phyloP scores from a whole-genome alignment of 2,797 vertebrate genomes.

The Rhinogobio ventralis region DNA sequence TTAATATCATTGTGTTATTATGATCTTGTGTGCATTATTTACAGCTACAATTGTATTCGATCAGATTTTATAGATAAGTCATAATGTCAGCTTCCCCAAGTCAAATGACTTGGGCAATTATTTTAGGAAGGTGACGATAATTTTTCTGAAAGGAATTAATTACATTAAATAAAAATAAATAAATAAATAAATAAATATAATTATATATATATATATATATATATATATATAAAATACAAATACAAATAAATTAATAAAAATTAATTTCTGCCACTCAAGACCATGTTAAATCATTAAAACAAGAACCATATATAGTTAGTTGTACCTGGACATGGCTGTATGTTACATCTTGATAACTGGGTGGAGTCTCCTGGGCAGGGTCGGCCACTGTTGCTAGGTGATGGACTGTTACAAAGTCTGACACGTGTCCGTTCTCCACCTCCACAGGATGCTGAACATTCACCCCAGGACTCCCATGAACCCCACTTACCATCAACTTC shows the following conservation, averaged over 20 bases:
- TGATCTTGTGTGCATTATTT: background rate
- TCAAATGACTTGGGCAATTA: no score
- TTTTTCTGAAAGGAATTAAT: background rate
- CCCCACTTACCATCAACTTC: conserved; percentile 93
- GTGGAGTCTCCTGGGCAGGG: conserved; percentile 89
- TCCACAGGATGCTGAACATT: conserved; percentile 90
- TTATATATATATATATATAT: no score
- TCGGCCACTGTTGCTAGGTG: conserved; percentile 79
- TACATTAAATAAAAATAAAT: background rate
- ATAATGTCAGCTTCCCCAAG: no score
- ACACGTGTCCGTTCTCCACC: conserved; percentile 86
- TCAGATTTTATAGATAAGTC: no score
- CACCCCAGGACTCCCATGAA: conserved; percentile 89
- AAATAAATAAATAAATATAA: no score
- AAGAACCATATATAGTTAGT: background rate
- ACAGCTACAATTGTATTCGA: background rate
- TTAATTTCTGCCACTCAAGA: background rate
- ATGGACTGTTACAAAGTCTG: conserved; percentile 85
- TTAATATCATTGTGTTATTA: background rate
- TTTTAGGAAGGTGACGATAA: no score
- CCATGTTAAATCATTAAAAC: background rate
- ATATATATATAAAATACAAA: background rate
- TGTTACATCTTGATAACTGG: conserved; percentile 89
- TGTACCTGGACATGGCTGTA: conserved; percentile 89
- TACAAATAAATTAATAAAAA: background rate